Evolutionary conservation across 1,140 invertebrate species (phyloP).

Genomic region (Batillaria attramentaria): DNA sequence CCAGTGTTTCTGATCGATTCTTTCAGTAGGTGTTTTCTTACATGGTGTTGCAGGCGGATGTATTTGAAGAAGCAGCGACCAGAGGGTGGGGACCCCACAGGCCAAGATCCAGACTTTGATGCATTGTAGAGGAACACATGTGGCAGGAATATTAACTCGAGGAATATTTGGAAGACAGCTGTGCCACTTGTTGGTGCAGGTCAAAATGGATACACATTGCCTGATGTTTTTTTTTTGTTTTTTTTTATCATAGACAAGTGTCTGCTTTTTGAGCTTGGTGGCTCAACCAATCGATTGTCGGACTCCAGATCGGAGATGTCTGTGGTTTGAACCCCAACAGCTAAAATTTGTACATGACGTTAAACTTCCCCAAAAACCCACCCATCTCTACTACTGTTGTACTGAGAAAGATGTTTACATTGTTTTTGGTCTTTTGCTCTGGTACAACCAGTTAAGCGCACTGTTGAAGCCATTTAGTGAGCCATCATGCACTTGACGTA

Average conservation of each 20-base stretch:
- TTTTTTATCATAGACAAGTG: background rate
- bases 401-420: too few relatives aligned
- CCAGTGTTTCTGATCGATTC: background rate
- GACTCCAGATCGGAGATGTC: too few relatives aligned
- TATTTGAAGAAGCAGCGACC: slow-evolving; percentile 41
- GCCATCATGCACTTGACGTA: too few relatives aligned
- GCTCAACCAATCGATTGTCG: too few relatives aligned
- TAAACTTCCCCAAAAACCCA: too few relatives aligned
- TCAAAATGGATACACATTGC: background rate
- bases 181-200: background rate
- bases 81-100: slow-evolving; percentile 33
- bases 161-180: background rate
- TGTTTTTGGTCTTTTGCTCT: too few relatives aligned
- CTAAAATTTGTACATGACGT: too few relatives aligned
- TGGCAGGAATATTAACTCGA: background rate
- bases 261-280: background rate
- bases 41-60: slow-evolving; percentile 17
- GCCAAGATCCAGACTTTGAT: slow-evolving; percentile 35
- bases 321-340: too few relatives aligned
- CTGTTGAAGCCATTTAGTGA: too few relatives aligned
- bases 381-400: too few relatives aligned
- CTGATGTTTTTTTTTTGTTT: background rate
- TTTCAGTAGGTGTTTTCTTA: too few relatives aligned
- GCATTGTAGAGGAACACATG: background rate
- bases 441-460: too few relatives aligned